Base-by-base conservation (phyloP, 2,113 vertebrate species). In the Nettapus auritus region DNA sequence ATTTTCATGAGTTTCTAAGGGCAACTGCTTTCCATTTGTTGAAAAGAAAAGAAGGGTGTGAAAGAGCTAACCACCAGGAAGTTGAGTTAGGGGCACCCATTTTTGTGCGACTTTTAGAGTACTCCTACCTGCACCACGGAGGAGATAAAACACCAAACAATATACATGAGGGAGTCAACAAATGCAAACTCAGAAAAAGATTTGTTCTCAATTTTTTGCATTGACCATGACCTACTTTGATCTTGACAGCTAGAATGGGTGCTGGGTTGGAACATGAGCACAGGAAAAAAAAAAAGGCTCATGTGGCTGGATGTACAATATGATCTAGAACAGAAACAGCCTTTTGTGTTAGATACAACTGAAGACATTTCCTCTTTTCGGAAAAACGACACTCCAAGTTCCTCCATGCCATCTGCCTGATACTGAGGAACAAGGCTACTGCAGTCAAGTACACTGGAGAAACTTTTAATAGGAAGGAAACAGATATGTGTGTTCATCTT, bases 1-100 rank as follows among this genome's bases (percentile, higher is more conserved):
- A 34, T 91, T 91, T 93, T 55, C 44, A 10, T 40, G 59, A 44
- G 44, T 50, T 89, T 75, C 76, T 91, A 48, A 77, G 64, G 59
- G 64, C 73, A 89, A 87, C 60, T 42, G 29, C 25, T 88, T 95
- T 95, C 62, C 74, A 69, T 88, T 94, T 89, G 56, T 67, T 90
- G 62, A 76, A 42, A 69, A 70, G 33, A 59, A 67, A 90, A 86
- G 59, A 75, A 71, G 67, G 23, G 26, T 70, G 57, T 29, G 28
- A 82, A 90, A 95, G 53, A 84, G 44, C 46, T 57, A 89, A 16
- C 78, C 68, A 82, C 46, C 68, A 56, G 13, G 36, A 89, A 86
- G 31, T 36, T 70, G 68, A 70, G 19, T 64, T 75, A 21, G 3
- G 59, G 15, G 18, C 21, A 57, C 2, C 9, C 33, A 40, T 53